Base-by-base conservation (phyloP, 2,113 vertebrate species). In the Coptodon rendalli region DNA sequence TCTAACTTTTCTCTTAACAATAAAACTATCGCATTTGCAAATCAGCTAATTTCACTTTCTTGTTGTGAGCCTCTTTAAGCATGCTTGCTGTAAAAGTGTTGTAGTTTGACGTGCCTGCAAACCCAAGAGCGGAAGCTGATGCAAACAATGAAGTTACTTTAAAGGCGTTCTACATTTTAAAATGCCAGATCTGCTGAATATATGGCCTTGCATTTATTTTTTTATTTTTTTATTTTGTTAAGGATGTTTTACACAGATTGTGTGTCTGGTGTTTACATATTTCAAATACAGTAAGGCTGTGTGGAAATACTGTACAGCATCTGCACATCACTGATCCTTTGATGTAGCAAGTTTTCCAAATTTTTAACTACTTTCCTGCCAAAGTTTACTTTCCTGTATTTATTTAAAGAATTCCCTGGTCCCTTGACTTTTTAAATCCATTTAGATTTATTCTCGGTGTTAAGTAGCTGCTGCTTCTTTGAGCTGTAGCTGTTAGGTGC, bases 291-390 rank as follows among this genome's bases (percentile, higher is more conserved):
- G 82, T 56, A 53, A 48, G 27, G 24, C 66, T 76, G 50, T 1
- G 2, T 73, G 54, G 34, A 68, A 29, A 82, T 56, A 89, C 71
- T 80, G 79, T 79, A 56, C 12, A 50, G 80, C 16, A 73, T 38
- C 80, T 86, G n/a, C 86, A 83, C 31, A 57, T 87, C 79, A 86
- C n/a, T 89, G 48, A 43, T 34, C 52, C 71, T 83, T 86, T 78
- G 84, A 89, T 84, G 54, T 53, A 34, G 6, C 48, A 87, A 34
- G 68, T 88, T 84, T 83, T 84, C 38, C 19, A 6, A 5, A 16
- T 34, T 82, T 84, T 11, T 36, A 84, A 31, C 48, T 52, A 57
- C 48, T 79, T 82, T 68, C 22, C 19, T 50, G 57, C 34, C 40
- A 7, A 83, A 59, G 40, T 61, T 81, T 24, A 76, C 56, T 89